Percentiles rank a stretch among this genome's conserved stretches.
phyloP scores from a whole-genome alignment of 64 coral and sea anemone species.

The Stylophora pistillata region DNA sequence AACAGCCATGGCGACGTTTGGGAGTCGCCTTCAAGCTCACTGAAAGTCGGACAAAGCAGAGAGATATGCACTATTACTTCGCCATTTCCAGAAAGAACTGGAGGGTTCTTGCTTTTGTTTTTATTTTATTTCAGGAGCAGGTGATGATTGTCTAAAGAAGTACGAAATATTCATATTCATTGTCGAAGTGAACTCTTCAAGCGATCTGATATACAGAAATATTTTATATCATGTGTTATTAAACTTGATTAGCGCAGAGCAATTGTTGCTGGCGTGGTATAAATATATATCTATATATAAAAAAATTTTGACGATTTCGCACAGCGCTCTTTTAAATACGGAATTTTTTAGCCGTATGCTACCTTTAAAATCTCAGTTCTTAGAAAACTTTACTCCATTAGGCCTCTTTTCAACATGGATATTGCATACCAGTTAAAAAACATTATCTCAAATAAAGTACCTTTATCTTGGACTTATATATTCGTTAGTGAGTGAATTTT shows the following conservation, averaged over 20 bases:
- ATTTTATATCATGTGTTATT: background rate
- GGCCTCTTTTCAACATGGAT: background rate
- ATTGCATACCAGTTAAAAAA: background rate
- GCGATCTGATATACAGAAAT: background rate
- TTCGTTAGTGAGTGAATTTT: background rate
- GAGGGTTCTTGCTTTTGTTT: constrained; percentile 24
- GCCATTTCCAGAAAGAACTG: background rate
- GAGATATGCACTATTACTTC: background rate
- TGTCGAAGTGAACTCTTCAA: background rate
- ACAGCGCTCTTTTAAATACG: background rate
- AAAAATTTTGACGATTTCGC: background rate
- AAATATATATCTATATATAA: background rate
- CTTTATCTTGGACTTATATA: background rate
- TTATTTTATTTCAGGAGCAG: constrained; percentile 16
- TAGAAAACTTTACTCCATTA: background rate
- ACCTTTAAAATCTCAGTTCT: background rate
- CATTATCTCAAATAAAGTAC: constrained; percentile 7
- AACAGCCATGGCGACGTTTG: background rate
- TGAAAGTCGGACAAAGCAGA: background rate
- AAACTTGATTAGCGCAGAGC: background rate
- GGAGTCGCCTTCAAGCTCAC: background rate
- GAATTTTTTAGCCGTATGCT: background rate
- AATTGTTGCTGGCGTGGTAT: background rate
- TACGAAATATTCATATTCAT: constrained; percentile 16
- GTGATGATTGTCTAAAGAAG: constrained; percentile 9